Conservation (phyloP, 2,888 invertebrate genomes). For the Melanostoma scalare region DNA sequence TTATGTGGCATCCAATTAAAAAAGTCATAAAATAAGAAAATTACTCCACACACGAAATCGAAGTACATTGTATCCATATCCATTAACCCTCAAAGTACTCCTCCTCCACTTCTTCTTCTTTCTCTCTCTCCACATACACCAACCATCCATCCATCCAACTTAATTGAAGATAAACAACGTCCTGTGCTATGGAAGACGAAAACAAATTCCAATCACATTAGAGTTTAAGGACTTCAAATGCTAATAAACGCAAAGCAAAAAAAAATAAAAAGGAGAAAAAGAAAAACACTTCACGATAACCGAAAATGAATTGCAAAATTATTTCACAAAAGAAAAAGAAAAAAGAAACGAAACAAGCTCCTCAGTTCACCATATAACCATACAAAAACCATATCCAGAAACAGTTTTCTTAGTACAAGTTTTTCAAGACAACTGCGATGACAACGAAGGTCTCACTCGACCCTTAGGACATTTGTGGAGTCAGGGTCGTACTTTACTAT, state of each 20-base stretch:
- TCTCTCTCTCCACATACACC: background rate
- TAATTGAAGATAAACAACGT: conserved; percentile 58
- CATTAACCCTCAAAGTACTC: background rate
- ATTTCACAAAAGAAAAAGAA: conserved; percentile 40
- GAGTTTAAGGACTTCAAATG: conserved; percentile 72
- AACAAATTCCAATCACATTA: conserved; percentile 73
- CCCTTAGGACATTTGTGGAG: background rate
- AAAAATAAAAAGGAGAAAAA: conserved; percentile 17
- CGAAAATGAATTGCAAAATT: conserved; percentile 63
- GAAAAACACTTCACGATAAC: conserved; percentile 39
- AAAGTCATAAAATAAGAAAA: conserved; percentile 60
- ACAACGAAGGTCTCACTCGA: conserved; percentile 44
- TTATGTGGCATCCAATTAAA: conserved; percentile 71
- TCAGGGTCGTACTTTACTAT: no score
- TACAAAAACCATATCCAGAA: conserved; percentile 10
- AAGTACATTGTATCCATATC: conserved; percentile 17
- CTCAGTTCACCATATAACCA: conserved; percentile 15
- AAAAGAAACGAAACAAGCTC: conserved; percentile 22
- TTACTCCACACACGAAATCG: conserved; percentile 31
- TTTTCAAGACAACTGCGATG: conserved; percentile 33
- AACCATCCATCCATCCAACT: background rate
- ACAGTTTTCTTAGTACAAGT: conserved; percentile 49
- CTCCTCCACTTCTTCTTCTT: background rate
- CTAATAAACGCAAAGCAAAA: conserved; percentile 57
- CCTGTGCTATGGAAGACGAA: conserved; percentile 57